phyloP scores from a whole-genome alignment of 2,888 invertebrate species.

The Athalia rosae region DNA sequence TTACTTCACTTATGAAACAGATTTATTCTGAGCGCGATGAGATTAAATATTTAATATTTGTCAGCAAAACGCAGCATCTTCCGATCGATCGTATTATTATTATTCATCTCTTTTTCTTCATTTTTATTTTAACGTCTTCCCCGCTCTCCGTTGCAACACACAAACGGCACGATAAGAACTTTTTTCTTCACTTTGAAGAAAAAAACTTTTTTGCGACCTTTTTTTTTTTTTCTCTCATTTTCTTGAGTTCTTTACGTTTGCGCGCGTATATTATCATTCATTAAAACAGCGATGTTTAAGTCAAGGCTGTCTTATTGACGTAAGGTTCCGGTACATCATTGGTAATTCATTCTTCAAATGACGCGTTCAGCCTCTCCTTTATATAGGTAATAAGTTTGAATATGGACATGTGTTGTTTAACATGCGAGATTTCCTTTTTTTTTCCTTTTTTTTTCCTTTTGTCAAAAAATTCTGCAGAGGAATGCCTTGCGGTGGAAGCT shows the following conservation, averaged over 20 bases:
- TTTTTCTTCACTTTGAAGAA: too few relatives aligned
- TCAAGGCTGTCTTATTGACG: slow-evolving; percentile 23
- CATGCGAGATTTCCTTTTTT: background rate
- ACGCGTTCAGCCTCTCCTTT: slow-evolving; percentile 9
- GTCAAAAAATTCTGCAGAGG: background rate
- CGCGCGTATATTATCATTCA: background rate
- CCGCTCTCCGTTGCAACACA: too few relatives aligned
- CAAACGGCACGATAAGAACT: too few relatives aligned
- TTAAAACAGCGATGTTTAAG: slow-evolving; percentile 18
- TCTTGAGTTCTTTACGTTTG: background rate
- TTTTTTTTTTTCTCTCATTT: background rate
- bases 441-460: background rate
- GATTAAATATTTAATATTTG: too few relatives aligned
- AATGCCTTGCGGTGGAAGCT: too few relatives aligned
- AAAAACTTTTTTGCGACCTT: background rate
- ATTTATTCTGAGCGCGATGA: too few relatives aligned
- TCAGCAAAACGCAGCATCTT: too few relatives aligned
- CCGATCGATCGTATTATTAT: too few relatives aligned
- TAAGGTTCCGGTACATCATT: slow-evolving; percentile 14
- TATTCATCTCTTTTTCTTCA: too few relatives aligned
- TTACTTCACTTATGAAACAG: too few relatives aligned
- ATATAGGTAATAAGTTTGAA: background rate
- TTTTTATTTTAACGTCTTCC: too few relatives aligned
- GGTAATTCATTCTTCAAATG: slow-evolving; percentile 28
- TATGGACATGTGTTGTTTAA: background rate